These are phyloP conservation scores for Neodiprion fabricii DNA, from an alignment of 1,140 invertebrate genomes.

Conservation along the genomic window DNA sequence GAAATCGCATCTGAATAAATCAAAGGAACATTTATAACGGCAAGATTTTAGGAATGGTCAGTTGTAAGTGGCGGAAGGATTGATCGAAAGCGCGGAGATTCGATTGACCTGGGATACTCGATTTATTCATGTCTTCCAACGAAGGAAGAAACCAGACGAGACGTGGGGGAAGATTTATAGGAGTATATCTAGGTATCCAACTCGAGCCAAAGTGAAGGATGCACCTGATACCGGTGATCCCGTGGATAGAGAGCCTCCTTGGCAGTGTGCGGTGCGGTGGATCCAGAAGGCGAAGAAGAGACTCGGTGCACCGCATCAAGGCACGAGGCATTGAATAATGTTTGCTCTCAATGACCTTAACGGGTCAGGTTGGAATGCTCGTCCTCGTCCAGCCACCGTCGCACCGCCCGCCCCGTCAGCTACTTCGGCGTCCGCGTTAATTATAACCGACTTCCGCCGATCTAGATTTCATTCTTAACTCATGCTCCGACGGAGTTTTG, in stretches of 20 bases:
- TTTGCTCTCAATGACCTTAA: conserved; percentile 31
- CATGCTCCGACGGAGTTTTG: conserved; percentile 22
- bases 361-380: conserved; percentile 22
- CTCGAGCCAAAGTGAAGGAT: neutral
- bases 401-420: conserved; percentile 18
- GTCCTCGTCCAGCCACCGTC: neutral
- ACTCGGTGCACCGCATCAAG: neutral
- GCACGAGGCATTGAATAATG: neutral
- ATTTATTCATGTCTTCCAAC: no score
- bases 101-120: no score
- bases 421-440: conserved; percentile 50
- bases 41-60: no score
- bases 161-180: no score
- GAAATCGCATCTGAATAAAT: no score
- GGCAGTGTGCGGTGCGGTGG: neutral
- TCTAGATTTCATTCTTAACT: conserved; percentile 63
- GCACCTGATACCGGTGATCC: neutral
- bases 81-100: no score
- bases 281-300: neutral
- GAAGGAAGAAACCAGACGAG: no score
- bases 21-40: no score
- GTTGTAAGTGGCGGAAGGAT: no score
- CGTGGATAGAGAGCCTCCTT: neutral
- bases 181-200: no score
- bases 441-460: conserved; percentile 62